Base-by-base conservation (phyloP, 2,888 invertebrate genomes). In the Cryptocheilus praepositus region DNA sequence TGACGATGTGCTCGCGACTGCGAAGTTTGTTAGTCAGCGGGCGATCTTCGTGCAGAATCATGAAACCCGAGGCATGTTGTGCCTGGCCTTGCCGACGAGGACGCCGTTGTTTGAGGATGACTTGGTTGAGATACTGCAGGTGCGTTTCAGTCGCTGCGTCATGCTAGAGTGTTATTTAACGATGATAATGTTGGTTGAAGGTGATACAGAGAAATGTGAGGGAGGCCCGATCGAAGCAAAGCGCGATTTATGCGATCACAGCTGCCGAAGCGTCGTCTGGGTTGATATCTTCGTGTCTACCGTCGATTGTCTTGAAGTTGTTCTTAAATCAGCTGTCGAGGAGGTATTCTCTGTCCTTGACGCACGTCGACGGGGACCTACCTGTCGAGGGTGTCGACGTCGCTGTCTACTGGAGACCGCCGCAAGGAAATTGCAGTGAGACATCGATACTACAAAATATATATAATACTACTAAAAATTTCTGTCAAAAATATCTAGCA, bases 371-470 rank as follows among this genome's bases (percentile, higher is more conserved):
- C 71, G 90, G 89, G 1, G 92, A 93, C 7, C 78, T 93, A 18
- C 93, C 94, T 91, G 93, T 93, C 0, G 92, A 94, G 71, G 90
- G 91, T 8, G 90, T 94, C 0, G 91, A 91, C 3, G 90, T 91
- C 49, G 91, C 92, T 0, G 89, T 94, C 61, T 94, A 93, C 81
- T 94, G 94, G 94, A 90, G 93, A 74, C 94, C 94, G 13, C 93
- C 94, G 0, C 94, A 94, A 86, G 93, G 94, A 61, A 94, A 94
- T 86, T 93, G 94, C 72, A 92, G 94, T 94, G 86, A 91, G 93
- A 90, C 22, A 22, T n/a, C 22, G 45, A 15, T 15, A 15, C 44
- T 43, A 43, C n/a, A n/a, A n/a, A n/a, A n/a, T n/a, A n/a, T n/a
- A n/a, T n/a, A n/a, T n/a, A n/a, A n/a, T n/a, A n/a, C n/a, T n/a